Evolutionary conservation across 2,888 invertebrate species (phyloP), one percentile per base, ranked within the genome.

Genomic region (Cephus spinipes): DNA sequence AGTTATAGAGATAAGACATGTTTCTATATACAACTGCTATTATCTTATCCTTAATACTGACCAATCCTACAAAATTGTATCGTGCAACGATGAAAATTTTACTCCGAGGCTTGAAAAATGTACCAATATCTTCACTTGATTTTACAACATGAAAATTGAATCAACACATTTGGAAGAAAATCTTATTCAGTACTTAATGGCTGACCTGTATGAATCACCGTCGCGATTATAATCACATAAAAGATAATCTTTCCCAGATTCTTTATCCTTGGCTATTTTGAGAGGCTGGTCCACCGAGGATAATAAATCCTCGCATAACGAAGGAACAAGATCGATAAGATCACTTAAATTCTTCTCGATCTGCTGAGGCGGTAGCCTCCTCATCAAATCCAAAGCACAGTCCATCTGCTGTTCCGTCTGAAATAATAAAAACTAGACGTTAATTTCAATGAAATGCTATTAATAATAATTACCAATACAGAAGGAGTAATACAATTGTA

Each of bases 151-250:
- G 40, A 40, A 40, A 40, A 15, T 55, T 55, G 6, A 55, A 23
- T 55, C 23, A 15, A 23, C 23, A 55, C 9, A 55, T 55, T 23
- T 23, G 23, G 55, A 9, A 55, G 55, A 55, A 15, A 23, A 55
- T 55, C 23, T 55, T 55, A 55, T 55, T 23, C 23, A 6, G 23
- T 23, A 55, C 9, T 15, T 69, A 33, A 33, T 31, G 31, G 83
- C 81, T 83, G 85, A 95, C 95, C 97, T 95, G 92, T 99, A 99
- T 1, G 98, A 99, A 92, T 99, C 99, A 33, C 99, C 99, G 92
- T 99, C 99, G 85, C 99, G 95, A 92, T 99, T 99, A 91, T 99
- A 99, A 93, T 99, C 99, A 92, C 99, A 99, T 33, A 99, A 93
- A 80, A 99, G 94, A 92, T 99, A 99, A 92, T 99, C 99, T 92